A percentile compares a stretch with the other conserved stretches of the same genome.
Conservation (phyloP, 2,797 vertebrate species). For the Crotalus adamanteus region DNA sequence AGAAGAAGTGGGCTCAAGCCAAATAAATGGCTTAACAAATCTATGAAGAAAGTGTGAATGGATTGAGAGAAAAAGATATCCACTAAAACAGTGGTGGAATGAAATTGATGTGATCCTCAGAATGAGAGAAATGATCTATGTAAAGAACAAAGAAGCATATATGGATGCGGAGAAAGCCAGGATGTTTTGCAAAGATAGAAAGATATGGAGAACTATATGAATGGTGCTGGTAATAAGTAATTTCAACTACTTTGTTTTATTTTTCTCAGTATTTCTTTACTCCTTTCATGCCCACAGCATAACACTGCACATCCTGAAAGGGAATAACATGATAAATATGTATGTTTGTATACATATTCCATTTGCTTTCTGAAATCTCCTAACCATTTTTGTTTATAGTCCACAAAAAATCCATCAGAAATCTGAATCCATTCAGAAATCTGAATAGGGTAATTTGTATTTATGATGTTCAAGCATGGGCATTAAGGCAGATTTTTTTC, state of each 20-base stretch:
- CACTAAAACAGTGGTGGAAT: background rate
- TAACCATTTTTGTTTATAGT: conserved; percentile 31
- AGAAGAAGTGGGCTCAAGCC: background rate
- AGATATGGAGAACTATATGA: background rate
- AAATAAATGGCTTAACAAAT: background rate
- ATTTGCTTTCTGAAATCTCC: conserved; percentile 35
- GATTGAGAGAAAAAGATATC: background rate
- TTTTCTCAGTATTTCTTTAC: background rate
- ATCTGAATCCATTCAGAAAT: conserved; percentile 30
- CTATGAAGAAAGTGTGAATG: background rate
- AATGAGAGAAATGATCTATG: background rate
- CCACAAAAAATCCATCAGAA: background rate
- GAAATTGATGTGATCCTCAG: background rate
- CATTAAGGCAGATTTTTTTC: conserved; percentile 49
- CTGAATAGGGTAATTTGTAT: conserved; percentile 16
- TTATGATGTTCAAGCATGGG: conserved; percentile 44
- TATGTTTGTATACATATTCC: conserved; percentile 23
- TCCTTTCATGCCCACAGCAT: background rate
- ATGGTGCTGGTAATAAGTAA: background rate
- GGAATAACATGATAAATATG: background rate
- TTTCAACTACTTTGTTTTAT: background rate
- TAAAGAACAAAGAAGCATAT: background rate
- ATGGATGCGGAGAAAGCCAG: background rate
- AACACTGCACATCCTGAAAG: background rate
- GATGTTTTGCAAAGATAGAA: background rate